Percentiles rank a stretch among this genome's conserved stretches.
phyloP scores from a whole-genome alignment of 2,888 invertebrate genomes.

The Ornithoptera alexandrae region DNA sequence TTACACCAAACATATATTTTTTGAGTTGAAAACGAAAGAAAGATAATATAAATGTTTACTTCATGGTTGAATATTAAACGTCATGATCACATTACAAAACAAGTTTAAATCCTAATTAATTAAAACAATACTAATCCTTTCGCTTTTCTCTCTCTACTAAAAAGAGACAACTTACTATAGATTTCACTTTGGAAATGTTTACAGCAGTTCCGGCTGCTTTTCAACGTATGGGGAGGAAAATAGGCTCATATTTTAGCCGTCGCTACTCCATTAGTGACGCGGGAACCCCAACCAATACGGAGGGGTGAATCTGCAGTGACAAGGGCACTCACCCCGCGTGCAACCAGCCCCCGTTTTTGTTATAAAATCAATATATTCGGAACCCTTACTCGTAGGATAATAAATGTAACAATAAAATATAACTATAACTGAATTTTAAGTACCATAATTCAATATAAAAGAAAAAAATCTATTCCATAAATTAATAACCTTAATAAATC shows the following conservation, averaged over 20 bases:
- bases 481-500: too few species aligned
- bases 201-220: slow-evolving; percentile 57
- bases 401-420: slow-evolving; percentile 9
- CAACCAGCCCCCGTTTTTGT: slow-evolving; percentile 77
- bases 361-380: slow-evolving; percentile 78
- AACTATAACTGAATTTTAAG: neutral
- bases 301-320: slow-evolving; percentile 76
- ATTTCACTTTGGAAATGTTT: slow-evolving; percentile 51
- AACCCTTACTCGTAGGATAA: slow-evolving; percentile 54
- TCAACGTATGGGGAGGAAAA: slow-evolving; percentile 63
- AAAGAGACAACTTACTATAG: slow-evolving; percentile 39
- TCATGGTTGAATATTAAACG: neutral
- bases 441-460: too few species aligned
- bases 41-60: neutral
- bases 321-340: slow-evolving; percentile 74
- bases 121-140: neutral
- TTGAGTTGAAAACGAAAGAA: too few species aligned
- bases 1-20: neutral
- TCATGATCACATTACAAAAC: too few species aligned
- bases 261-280: slow-evolving; percentile 74
- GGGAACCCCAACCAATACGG: slow-evolving; percentile 71
- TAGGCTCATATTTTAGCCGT: slow-evolving; percentile 72
- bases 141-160: slow-evolving; percentile 16
- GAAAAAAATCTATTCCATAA: too few species aligned
- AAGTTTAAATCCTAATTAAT: neutral